phyloP scores from a whole-genome alignment of 2,888 invertebrate genomes.

The Fissipunctia ypsillon region DNA sequence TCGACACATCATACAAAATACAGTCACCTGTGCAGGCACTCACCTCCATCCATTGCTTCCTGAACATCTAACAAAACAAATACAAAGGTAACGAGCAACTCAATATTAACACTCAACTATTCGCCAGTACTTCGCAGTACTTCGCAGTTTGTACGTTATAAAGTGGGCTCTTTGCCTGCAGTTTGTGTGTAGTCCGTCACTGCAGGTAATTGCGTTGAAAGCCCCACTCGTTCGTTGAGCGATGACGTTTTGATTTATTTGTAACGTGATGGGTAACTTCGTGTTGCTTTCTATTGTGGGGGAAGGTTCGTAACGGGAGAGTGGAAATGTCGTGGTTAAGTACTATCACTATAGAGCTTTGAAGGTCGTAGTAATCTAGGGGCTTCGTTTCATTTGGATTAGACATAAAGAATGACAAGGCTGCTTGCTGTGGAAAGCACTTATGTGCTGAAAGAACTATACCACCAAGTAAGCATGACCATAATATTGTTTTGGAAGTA shows the following conservation, averaged over 20 bases:
- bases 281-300: conserved; percentile 60
- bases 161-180: conserved; percentile 60
- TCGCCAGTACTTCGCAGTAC: conserved; percentile 46
- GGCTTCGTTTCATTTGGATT: neutral
- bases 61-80: conserved; percentile 39
- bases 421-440: too few species aligned
- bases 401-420: neutral
- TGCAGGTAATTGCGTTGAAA: conserved; percentile 68
- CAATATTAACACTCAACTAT: conserved; percentile 57
- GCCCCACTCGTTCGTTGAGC: conserved; percentile 63
- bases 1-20: neutral
- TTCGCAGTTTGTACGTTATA: conserved; percentile 58
- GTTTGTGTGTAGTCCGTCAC: conserved; percentile 60
- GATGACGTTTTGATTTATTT: conserved; percentile 69
- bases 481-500: neutral
- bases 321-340: conserved; percentile 28
- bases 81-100: conserved; percentile 39
- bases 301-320: conserved; percentile 33
- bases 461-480: neutral
- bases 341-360: conserved; percentile 19
- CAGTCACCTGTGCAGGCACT: neutral
- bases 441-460: neutral
- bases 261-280: conserved; percentile 68
- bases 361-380: conserved; percentile 20
- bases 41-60: conserved; percentile 13